phyloP scores from a whole-genome alignment of 2,888 invertebrate species.

The Apoda limacodes region DNA sequence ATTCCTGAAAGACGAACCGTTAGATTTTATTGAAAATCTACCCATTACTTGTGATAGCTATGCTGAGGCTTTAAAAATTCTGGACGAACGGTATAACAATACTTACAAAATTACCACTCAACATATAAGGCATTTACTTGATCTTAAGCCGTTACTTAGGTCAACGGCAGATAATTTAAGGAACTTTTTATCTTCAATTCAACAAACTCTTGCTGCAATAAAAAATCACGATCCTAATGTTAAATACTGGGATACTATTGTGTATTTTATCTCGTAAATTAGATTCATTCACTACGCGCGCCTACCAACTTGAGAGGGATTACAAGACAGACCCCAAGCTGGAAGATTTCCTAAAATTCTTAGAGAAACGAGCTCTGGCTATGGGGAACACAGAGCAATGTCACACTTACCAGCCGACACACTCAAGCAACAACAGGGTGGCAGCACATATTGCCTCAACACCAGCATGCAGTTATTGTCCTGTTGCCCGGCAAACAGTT shows the following conservation, averaged over 20 bases:
- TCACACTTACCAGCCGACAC: too few species aligned
- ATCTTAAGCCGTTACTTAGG: conserved; percentile 5
- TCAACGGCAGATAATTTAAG: conserved; percentile 5
- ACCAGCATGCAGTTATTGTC: conserved; percentile 7
- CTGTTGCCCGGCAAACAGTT: conserved; percentile 2
- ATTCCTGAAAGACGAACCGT: conserved; percentile 10
- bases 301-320: conserved; percentile 12
- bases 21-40: conserved; percentile 16
- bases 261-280: conserved; percentile 16
- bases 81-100: conserved; percentile 13
- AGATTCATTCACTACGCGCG: conserved; percentile 9
- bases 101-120: conserved; percentile 9
- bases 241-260: conserved; percentile 12
- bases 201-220: conserved; percentile 13
- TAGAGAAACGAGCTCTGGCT: conserved; percentile 11
- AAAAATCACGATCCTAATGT: conserved; percentile 8
- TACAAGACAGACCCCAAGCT: conserved; percentile 1
- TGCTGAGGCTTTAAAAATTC: conserved; percentile 4
- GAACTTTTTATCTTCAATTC: conserved; percentile 10
- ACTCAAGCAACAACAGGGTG: not conserved
- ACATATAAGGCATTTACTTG: conserved; percentile 9
- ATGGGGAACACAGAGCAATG: conserved; percentile 7
- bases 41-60: conserved; percentile 12
- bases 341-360: conserved; percentile 5
- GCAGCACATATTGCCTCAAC: not conserved